Evolutionary conservation across 2,113 vertebrate genomes (phyloP).

Genomic region (human): DNA sequence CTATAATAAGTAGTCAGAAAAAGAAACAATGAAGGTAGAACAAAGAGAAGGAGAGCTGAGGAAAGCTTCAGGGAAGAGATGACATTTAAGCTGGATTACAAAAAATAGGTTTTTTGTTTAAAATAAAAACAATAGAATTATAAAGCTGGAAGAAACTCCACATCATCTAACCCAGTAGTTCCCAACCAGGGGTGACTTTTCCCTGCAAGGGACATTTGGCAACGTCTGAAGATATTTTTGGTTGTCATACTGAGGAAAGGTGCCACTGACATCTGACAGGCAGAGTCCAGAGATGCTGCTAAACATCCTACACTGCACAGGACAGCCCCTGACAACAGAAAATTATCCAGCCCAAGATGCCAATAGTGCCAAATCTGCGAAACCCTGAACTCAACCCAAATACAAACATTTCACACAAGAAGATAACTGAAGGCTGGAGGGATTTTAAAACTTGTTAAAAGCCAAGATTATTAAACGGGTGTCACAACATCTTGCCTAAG

Average conservation of each 20-base stretch:
- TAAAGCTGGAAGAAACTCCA: background rate
- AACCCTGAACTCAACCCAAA: background rate
- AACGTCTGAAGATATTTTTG: background rate
- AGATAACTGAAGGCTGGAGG: background rate
- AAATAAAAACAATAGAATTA: constrained; percentile 29
- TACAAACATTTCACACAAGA: background rate
- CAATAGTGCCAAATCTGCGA: background rate
- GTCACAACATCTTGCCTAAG: background rate
- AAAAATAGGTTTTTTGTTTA: background rate
- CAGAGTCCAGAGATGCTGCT: background rate
- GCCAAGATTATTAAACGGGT: background rate
- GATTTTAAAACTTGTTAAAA: constrained; percentile 35
- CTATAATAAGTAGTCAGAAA: background rate
- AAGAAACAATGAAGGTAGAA: constrained; percentile 31
- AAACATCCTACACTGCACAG: background rate
- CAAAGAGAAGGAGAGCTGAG: background rate
- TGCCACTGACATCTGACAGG: background rate
- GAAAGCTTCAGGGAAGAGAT: constrained; percentile 23
- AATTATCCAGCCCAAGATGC: background rate
- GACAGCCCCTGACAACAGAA: background rate
- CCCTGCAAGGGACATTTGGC: background rate
- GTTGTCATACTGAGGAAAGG: background rate
- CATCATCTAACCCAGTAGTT: background rate
- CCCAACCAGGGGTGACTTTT: background rate
- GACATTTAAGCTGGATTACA: background rate